Evolutionary conservation across 1,140 invertebrate species (phyloP), one percentile per base, ranked within the genome.

Genomic region (Aphidius ervi): DNA sequence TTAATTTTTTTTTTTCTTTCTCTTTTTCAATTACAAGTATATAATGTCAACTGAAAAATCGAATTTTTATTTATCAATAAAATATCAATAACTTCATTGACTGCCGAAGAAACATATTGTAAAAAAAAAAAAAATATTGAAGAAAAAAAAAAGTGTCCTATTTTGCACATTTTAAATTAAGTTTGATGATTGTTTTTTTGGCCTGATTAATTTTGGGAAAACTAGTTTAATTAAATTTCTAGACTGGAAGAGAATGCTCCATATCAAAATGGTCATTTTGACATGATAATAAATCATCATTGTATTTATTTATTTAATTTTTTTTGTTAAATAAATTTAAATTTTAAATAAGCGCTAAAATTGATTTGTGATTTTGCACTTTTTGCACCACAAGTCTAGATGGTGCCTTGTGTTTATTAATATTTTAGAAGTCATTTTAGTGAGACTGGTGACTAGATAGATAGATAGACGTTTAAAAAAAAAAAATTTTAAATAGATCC

Each of bases 401-500:
- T 31, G 23, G 23, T 31, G 23, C 23, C 23, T 3, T 31, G 2
- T 31, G 23, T 31, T 31, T 31, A 31, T 31, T 16, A 1, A 16
- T 16, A 16, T 16, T 16, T 16, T 16, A 16, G 16, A 16, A 31
- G 23, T 31, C 4, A 31, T 31, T 9, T 23, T 47, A 50, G 49
- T 56, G 46, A 53, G 46, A 61, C 31, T 61, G 52, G 55, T 45
- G 41, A n/a, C 45, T 47, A 58, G 40, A 45, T 62, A 62, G 56
- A 59, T 60, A 62, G 58, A 58, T 50, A 63, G 47, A 49, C 42
- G 55, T 52, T 58, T 40, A 55, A 62, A 59, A 49, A 59, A 45
- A 55, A 31, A 31, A 31, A 46, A 59, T 16, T 16, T 16, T 16
- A 68, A 67, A 68, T 67, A 62, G 61, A 70, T 68, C 65, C 64